Base-by-base conservation (phyloP, 53 echinoderm and acorn worm species). In the Paracentrotus lividus region DNA sequence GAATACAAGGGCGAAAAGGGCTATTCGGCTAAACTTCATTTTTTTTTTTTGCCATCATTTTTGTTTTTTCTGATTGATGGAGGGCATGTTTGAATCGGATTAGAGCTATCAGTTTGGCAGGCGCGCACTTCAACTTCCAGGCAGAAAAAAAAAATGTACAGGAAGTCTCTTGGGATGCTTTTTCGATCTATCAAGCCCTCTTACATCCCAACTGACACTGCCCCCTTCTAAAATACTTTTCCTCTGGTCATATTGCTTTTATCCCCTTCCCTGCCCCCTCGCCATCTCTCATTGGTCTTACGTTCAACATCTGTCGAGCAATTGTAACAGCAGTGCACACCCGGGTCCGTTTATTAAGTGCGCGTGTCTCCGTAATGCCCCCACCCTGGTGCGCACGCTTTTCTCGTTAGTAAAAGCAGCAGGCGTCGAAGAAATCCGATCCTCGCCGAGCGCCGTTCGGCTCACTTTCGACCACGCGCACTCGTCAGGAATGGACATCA, bases 351-450 rank as follows among this genome's bases (percentile, higher is more conserved):
- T 92, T 92, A 92, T 92, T 92, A 78, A 78, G 27, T 53, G 42
- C 92, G 92, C 92, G 92, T 92, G 92, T 26, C 78, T 33, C 56
- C 57, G 55, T 92, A 77, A 92, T 92, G 77, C 81, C 91, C 77
- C 92, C 42, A 21, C 58, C 75, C 42, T 53, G 47, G 49, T 52
- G 16, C 75, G 76, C 53, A 72, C 91, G 91, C 75, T 90, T 49
- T 58, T 29, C 69, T 90, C 75, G 91, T 92, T 92, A 78, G 92
- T 92, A 52, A 52, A 57, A 67, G 47, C 75, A 72, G 91, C 91
- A 72, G 75, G 91, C 91, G 75, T 42, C 91, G 75, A 58, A 72
- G 91, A 90, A 90, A 90, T 49, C 75, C 75, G 91, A 90, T 90
- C 76, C 75, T 45, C 51, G 32, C 91, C 91, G 91, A 90, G 44